Evolutionary conservation across 2,113 vertebrate genomes (phyloP).

Genomic region (Orthonyx spaldingii): DNA sequence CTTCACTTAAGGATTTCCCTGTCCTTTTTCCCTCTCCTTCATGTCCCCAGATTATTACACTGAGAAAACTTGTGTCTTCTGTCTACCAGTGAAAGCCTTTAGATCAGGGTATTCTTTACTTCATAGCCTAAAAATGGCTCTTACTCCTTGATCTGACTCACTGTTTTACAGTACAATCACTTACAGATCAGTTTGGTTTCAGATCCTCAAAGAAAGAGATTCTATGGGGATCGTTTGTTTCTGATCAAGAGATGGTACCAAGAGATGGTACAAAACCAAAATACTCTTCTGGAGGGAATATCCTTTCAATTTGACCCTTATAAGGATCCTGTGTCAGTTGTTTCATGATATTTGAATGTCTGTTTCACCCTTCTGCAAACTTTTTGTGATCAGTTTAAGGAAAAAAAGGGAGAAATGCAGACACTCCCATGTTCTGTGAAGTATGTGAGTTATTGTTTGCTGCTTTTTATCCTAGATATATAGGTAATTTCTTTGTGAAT

Average conservation of each 20-base stretch:
- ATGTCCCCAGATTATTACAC: background rate
- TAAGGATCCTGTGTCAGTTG: background rate
- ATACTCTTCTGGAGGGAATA: background rate
- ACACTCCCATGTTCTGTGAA: background rate
- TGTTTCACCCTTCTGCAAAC: background rate
- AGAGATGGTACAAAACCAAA: constrained; percentile 13
- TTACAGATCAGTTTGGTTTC: constrained; percentile 69
- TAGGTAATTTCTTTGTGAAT: background rate
- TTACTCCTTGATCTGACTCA: constrained; percentile 66
- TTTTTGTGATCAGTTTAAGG: background rate
- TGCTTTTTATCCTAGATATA: background rate
- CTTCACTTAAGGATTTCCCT: background rate
- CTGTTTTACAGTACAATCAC: constrained; percentile 56
- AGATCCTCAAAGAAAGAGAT: constrained; percentile 59
- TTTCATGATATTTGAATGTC: background rate
- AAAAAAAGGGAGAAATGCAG: background rate
- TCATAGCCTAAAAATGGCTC: constrained; percentile 66
- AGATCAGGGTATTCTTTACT: constrained; percentile 31
- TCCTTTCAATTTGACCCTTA: constrained; percentile 2
- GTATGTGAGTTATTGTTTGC: background rate
- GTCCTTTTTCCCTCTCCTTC: background rate
- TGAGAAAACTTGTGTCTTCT: constrained; percentile 8
- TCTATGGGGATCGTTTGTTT: constrained; percentile 47
- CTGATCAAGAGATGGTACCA: constrained; percentile 29
- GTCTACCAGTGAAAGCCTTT: constrained; percentile 2